These are phyloP conservation scores for Atethmia centrago DNA, from an alignment of 2,888 invertebrate species.

Conservation along the genomic window DNA sequence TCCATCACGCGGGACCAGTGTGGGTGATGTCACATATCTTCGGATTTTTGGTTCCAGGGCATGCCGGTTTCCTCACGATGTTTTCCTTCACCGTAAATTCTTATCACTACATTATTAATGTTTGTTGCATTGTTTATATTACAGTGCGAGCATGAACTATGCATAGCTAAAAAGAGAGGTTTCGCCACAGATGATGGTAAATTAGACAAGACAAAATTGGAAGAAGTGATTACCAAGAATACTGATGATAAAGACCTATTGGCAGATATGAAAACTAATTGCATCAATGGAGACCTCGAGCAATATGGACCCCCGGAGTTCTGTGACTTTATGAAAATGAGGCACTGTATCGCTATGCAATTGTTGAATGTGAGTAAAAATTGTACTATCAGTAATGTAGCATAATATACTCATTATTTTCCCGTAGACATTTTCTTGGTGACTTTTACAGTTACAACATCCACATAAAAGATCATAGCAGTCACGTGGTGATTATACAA, in stretches of 20 bases:
- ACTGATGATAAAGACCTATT: conserved; percentile 26
- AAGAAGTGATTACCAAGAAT: conserved; percentile 33
- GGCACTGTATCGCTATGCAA: conserved; percentile 23
- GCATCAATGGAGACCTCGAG: conserved; percentile 41
- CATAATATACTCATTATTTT: too few relatives aligned
- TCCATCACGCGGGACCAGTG: too few relatives aligned
- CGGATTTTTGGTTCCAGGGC: too few relatives aligned
- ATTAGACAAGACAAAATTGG: conserved; percentile 62
- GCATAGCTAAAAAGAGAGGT: conserved; percentile 70
- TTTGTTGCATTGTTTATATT: background rate
- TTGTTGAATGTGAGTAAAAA: conserved; percentile 38
- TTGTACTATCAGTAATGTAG: too few relatives aligned
- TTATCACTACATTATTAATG: background rate
- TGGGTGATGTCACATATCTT: too few relatives aligned
- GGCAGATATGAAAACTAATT: conserved; percentile 20
- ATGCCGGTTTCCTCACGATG: too few relatives aligned
- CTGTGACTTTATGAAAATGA: conserved; percentile 45
- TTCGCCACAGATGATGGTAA: conserved; percentile 65
- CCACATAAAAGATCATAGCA: too few relatives aligned
- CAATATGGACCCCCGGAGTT: conserved; percentile 35
- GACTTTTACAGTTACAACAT: too few relatives aligned
- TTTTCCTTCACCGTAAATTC: too few relatives aligned
- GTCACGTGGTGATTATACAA: too few relatives aligned
- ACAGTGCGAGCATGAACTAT: conserved; percentile 70
- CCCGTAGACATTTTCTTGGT: too few relatives aligned